A percentile compares a stretch with the other conserved stretches of the same genome.
phyloP scores from a whole-genome alignment of 2,888 invertebrate genomes.

The Metopia argyrocephala region DNA sequence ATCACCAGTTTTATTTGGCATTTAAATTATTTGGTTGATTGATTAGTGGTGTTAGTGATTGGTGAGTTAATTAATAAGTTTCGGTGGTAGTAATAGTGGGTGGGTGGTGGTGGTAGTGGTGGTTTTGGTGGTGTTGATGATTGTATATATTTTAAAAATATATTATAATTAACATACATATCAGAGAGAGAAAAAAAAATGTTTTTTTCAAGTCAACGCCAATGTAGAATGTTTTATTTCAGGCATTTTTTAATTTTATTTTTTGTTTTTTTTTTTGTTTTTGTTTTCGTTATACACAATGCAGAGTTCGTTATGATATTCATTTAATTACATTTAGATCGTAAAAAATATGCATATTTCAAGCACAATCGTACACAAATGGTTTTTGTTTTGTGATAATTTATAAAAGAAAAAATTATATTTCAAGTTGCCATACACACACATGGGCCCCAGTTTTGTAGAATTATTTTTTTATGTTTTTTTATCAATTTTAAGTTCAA shows the following conservation, averaged over 20 bases:
- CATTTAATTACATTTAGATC: slow-evolving; percentile 58
- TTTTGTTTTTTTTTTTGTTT: background rate
- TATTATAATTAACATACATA: slow-evolving; percentile 13
- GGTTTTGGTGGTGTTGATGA: slow-evolving; percentile 24
- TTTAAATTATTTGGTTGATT: slow-evolving; percentile 18
- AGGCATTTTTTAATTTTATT: background rate
- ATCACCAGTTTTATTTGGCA: slow-evolving; percentile 54
- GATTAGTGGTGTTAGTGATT: slow-evolving; percentile 37
- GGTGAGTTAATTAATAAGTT: slow-evolving; percentile 28
- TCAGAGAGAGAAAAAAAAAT: background rate
- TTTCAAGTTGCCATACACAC: slow-evolving; percentile 61
- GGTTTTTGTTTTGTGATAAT: slow-evolving; percentile 34
- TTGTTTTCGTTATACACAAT: slow-evolving; percentile 20
- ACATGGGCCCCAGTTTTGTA: slow-evolving; percentile 40
- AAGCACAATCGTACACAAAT: slow-evolving; percentile 59
- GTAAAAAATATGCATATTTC: slow-evolving; percentile 57
- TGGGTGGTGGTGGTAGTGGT: slow-evolving; percentile 23
- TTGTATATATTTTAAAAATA: background rate
- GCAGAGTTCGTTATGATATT: slow-evolving; percentile 40
- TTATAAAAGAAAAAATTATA: slow-evolving; percentile 29
- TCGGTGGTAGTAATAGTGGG: slow-evolving; percentile 26
- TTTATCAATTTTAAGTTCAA: slow-evolving; percentile 34
- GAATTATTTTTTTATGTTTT: slow-evolving; percentile 17
- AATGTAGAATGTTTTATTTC: slow-evolving; percentile 1
- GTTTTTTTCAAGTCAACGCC: background rate